Evolutionary conservation across 2,797 vertebrate species (phyloP).

Genomic region (Brotula barbata): DNA sequence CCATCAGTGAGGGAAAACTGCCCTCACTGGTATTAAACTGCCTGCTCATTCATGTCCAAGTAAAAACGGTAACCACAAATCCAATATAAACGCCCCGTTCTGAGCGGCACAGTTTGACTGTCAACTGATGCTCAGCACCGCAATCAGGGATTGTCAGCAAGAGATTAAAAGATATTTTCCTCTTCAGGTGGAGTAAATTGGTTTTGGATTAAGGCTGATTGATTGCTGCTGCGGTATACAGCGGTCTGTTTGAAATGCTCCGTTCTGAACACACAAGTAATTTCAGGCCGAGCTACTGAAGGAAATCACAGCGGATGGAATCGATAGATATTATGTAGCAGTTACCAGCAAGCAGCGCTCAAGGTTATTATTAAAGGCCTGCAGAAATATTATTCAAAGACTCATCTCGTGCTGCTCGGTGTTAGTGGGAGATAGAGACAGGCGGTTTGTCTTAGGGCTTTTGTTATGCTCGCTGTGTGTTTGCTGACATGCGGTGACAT

Average conservation of each 20-base stretch:
- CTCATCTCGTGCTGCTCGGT: constrained; percentile 36
- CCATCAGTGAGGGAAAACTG: constrained; percentile 33
- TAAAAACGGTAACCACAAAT: constrained; percentile 55
- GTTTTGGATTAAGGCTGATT: constrained; percentile 83
- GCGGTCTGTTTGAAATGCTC: constrained; percentile 75
- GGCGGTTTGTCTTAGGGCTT: constrained; percentile 7
- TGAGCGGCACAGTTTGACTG: constrained; percentile 71
- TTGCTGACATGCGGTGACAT: constrained; percentile 5
- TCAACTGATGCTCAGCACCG: constrained; percentile 68
- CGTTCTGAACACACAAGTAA: constrained; percentile 73
- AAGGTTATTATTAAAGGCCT: constrained; percentile 73
- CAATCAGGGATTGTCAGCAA: constrained; percentile 78
- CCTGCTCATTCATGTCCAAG: constrained; percentile 54
- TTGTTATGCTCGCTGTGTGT: constrained; percentile 4
- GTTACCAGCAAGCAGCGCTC: constrained; percentile 64
- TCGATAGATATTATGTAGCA: constrained; percentile 75
- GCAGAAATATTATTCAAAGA: constrained; percentile 63
- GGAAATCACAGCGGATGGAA: constrained; percentile 72
- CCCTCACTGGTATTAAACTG: constrained; percentile 46
- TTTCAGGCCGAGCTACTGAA: constrained; percentile 73
- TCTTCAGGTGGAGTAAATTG: constrained; percentile 81
- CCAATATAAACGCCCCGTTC: constrained; percentile 64
- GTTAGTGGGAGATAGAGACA: constrained; percentile 20
- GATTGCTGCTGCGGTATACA: constrained; percentile 78
- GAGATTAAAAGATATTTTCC: constrained; percentile 84